Conservation (phyloP, 2,888 invertebrate genomes). For the Autographa gamma region DNA sequence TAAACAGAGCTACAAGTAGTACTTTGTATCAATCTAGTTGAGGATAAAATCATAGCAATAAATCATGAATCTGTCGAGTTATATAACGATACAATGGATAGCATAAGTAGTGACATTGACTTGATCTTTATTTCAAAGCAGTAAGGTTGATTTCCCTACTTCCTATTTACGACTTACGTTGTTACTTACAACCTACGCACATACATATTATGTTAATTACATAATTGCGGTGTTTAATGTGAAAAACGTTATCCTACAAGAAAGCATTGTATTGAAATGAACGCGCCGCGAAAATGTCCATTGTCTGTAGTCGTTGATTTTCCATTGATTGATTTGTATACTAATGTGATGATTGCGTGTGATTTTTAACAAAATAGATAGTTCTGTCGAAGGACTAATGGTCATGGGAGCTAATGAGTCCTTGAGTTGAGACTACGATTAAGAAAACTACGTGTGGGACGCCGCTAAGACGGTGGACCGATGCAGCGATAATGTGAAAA, state of each 20-base stretch:
- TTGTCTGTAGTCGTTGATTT: slow-evolving; percentile 26
- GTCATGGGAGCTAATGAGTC: too few species aligned
- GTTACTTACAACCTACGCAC: slow-evolving; percentile 15
- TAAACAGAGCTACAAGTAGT: too few species aligned
- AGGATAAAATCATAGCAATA: not conserved
- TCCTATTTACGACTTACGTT: not conserved
- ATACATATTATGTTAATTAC: slow-evolving; percentile 6
- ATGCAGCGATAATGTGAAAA: too few species aligned
- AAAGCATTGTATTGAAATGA: slow-evolving; percentile 53
- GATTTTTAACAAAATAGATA: not conserved
- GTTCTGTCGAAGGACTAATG: not conserved
- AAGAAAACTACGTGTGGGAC: too few species aligned
- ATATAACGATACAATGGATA: slow-evolving; percentile 12
- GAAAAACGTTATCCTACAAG: slow-evolving; percentile 27
- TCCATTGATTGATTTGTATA: slow-evolving; percentile 18
- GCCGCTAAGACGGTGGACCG: too few species aligned
- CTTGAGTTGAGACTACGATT: too few species aligned
- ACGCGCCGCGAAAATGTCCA: slow-evolving; percentile 33
- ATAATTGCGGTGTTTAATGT: slow-evolving; percentile 32
- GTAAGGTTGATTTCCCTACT: not conserved
- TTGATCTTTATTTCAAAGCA: not conserved
- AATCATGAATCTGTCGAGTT: slow-evolving; percentile 20
- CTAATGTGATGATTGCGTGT: not conserved
- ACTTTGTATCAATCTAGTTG: not conserved
- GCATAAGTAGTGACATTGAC: not conserved